These are phyloP conservation scores for Lasioglossum marginatum DNA, from an alignment of 2,888 invertebrate genomes.

Conservation along the genomic window DNA sequence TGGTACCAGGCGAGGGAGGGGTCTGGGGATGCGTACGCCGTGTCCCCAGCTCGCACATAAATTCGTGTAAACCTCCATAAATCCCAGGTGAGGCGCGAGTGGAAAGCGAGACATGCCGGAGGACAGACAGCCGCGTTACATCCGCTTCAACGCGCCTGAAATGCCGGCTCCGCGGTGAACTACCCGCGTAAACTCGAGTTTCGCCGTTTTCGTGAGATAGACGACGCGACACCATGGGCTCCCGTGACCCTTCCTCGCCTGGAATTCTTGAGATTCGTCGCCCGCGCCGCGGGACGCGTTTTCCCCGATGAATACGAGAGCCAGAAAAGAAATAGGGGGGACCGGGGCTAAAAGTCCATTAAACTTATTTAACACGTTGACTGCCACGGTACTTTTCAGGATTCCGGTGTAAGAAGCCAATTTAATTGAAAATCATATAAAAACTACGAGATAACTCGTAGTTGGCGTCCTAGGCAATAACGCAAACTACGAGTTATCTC, in stretches of 20 bases:
- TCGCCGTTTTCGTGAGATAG: slow-evolving; percentile 19
- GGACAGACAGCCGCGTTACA: slow-evolving; percentile 67
- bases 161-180: slow-evolving; percentile 46
- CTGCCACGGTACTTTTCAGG: too few relatives aligned
- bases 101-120: slow-evolving; percentile 69
- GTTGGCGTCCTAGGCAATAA: too few relatives aligned
- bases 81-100: slow-evolving; percentile 76
- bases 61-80: slow-evolving; percentile 79
- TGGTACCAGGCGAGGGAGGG: slow-evolving; percentile 20
- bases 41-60: slow-evolving; percentile 75
- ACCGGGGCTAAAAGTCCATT: too few relatives aligned
- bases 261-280: slow-evolving; percentile 27
- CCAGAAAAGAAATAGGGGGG: too few relatives aligned
- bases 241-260: neutral
- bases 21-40: slow-evolving; percentile 35
- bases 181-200: slow-evolving; percentile 39
- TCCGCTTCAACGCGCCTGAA: slow-evolving; percentile 54
- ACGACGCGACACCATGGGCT: neutral
- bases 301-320: neutral
- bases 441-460: too few relatives aligned
- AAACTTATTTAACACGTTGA: too few relatives aligned
- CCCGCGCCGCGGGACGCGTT: neutral
- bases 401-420: too few relatives aligned
- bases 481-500: too few relatives aligned
- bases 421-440: too few relatives aligned